phyloP scores from a whole-genome alignment of 2,888 invertebrate genomes.

The Chelonus formosanus region DNA sequence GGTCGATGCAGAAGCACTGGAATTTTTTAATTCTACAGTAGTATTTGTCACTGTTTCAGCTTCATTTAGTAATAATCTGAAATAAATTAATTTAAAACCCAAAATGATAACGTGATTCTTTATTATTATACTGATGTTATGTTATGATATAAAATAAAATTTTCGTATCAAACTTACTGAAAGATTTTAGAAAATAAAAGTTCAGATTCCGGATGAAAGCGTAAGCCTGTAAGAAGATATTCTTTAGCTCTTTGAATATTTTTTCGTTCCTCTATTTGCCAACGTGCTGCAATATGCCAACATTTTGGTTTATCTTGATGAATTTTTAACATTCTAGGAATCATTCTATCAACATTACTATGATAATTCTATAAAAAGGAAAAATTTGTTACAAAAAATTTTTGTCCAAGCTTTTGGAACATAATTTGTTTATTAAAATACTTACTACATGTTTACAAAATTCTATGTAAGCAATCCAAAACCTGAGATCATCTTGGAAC shows the following conservation, averaged over 20 bases:
- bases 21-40: conserved; percentile 14
- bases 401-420: neutral
- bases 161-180: conserved; percentile 57
- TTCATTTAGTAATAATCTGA: conserved; percentile 39
- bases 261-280: conserved; percentile 76
- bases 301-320: conserved; percentile 78
- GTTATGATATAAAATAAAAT: neutral
- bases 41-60: conserved; percentile 29
- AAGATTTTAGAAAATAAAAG: conserved; percentile 77
- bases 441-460: conserved; percentile 77
- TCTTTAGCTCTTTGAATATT: conserved; percentile 76
- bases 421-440: conserved; percentile 29
- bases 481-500: conserved; percentile 76
- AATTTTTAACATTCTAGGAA: conserved; percentile 68
- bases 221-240: conserved; percentile 78
- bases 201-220: conserved; percentile 76
- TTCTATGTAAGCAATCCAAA: conserved; percentile 82
- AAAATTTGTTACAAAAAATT: neutral
- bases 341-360: conserved; percentile 57
- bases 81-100: neutral
- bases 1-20: neutral
- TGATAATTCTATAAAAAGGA: conserved; percentile 55
- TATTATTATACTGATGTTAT: no score
- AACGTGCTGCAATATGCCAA: conserved; percentile 83
- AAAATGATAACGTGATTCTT: no score